phyloP scores from a whole-genome alignment of 2,888 invertebrate species.

The Entomobrya proxima region DNA sequence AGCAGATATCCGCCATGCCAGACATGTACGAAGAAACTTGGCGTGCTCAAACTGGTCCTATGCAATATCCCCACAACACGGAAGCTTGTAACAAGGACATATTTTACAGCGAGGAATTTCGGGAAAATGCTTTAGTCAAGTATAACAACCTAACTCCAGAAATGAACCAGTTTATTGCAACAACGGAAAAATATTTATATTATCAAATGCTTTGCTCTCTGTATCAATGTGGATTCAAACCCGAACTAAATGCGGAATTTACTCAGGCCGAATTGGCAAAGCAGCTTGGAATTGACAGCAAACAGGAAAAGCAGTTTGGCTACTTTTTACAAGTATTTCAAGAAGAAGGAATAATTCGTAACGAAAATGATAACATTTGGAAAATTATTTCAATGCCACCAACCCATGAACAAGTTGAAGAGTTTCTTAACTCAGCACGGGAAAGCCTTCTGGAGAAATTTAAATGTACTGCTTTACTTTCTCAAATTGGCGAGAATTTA shows the following conservation, averaged over 20 bases:
- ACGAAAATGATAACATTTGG: background rate
- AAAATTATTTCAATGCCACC: background rate
- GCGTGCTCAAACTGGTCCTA: background rate
- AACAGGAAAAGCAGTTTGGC: background rate
- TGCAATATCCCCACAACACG: background rate
- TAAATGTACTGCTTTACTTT: background rate
- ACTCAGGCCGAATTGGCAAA: background rate
- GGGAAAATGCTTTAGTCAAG: background rate
- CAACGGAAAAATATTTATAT: too few species aligned
- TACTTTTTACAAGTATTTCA: background rate
- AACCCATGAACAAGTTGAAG: background rate
- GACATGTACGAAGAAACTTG: background rate
- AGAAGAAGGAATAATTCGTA: background rate
- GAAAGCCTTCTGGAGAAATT: background rate
- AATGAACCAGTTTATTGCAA: too few species aligned
- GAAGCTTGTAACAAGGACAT: background rate
- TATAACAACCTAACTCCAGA: too few species aligned
- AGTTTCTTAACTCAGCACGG: too few species aligned
- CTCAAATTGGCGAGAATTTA: background rate
- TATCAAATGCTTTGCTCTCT: too few species aligned
- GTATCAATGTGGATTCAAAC: too few species aligned
- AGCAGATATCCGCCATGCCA: slow-evolving; percentile 24
- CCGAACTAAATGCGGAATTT: background rate
- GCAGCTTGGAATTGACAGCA: background rate
- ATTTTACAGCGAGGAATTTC: background rate